Conservation (phyloP, 2,113 vertebrate species). For the Hyaena hyaena region DNA sequence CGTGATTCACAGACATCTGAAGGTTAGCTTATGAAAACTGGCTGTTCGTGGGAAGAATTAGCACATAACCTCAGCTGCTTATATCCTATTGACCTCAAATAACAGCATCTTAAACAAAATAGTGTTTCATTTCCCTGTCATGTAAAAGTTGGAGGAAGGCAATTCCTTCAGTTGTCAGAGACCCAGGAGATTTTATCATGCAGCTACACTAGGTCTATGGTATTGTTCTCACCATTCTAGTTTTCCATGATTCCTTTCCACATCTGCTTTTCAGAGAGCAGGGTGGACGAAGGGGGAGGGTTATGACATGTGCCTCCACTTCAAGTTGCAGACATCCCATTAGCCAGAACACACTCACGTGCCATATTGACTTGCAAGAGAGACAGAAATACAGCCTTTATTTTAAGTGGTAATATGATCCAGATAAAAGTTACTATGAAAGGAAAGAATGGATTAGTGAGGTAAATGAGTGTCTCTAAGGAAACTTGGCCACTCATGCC, state of each 20-base stretch:
- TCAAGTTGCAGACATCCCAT: not conserved
- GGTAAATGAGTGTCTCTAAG: not conserved
- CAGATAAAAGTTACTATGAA: not conserved
- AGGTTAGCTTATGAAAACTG: not conserved
- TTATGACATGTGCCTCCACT: not conserved
- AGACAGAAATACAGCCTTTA: not conserved
- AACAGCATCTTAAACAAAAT: not conserved
- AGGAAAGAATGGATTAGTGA: constrained; percentile 23
- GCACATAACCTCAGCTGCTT: not conserved
- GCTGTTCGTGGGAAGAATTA: not conserved
- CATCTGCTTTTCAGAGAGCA: not conserved
- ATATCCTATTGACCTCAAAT: not conserved
- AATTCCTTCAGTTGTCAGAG: not conserved
- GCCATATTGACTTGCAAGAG: not conserved
- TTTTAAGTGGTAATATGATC: not conserved
- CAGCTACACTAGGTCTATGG: not conserved
- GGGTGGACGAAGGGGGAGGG: not conserved
- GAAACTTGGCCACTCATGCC: not conserved
- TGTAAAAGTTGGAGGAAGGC: not conserved
- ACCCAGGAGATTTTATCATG: not conserved
- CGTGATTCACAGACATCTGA: not conserved
- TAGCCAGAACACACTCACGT: not conserved
- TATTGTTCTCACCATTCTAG: not conserved
- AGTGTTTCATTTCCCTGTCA: not conserved
- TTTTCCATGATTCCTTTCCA: not conserved